Conservation (phyloP, 2,888 invertebrate species). For the Schizaphis graminum region DNA sequence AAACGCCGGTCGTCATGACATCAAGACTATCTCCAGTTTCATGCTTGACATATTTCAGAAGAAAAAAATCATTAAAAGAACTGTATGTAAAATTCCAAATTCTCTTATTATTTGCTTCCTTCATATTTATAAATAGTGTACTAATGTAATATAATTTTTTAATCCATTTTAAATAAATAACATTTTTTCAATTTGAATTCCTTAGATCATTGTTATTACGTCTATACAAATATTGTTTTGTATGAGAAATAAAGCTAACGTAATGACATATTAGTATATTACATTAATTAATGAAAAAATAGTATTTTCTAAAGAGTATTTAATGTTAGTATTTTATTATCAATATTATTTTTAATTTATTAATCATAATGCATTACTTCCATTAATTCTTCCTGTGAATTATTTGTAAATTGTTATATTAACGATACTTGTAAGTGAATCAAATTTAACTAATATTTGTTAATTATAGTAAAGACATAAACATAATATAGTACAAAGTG, state of each 20-base stretch:
- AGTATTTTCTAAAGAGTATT: not conserved
- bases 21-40: slow-evolving; percentile 27
- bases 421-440: not conserved
- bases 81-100: slow-evolving; percentile 46
- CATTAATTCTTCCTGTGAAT: not conserved
- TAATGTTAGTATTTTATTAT: not conserved
- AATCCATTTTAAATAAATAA: not conserved
- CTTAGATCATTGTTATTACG: not conserved
- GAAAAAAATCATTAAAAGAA: slow-evolving; percentile 41
- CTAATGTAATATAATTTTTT: not conserved
- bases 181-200: not conserved
- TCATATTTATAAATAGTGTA: not conserved
- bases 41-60: slow-evolving; percentile 35
- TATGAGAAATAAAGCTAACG: not conserved
- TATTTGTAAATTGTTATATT: not conserved
- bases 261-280: not conserved
- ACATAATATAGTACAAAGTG: not conserved
- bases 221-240: not conserved
- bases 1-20: slow-evolving; percentile 28
- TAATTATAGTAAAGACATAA: not conserved
- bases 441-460: not conserved
- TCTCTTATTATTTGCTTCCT: not conserved
- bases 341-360: not conserved
- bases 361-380: not conserved
- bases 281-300: not conserved